Percentiles rank a stretch among this genome's conserved stretches.
Conservation (phyloP, 2,113 vertebrate species). For the Petrocephalus zakoni region DNA sequence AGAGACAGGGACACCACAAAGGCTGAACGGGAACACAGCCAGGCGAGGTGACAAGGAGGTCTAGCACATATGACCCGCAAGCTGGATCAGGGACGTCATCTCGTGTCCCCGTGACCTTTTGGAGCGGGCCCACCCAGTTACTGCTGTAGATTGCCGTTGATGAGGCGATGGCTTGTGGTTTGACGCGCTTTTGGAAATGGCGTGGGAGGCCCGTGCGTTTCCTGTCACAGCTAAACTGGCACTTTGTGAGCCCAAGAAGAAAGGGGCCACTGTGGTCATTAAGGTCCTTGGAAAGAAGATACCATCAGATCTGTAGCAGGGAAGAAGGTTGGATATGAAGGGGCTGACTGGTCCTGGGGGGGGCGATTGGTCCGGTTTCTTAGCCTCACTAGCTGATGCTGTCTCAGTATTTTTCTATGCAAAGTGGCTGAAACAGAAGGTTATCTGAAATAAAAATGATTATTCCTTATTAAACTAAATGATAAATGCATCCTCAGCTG, state of each 20-base stretch:
- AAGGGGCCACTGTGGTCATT: constrained; percentile 20
- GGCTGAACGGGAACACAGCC: neutral
- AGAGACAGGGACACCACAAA: neutral
- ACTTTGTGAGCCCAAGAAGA: constrained; percentile 28
- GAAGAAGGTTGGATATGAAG: neutral
- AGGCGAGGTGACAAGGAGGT: neutral
- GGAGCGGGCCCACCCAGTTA: constrained; percentile 31
- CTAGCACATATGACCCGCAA: constrained; percentile 17
- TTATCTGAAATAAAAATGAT: neutral
- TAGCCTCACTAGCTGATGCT: neutral
- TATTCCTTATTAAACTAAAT: neutral
- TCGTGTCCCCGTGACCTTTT: constrained; percentile 18
- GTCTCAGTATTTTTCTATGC: neutral
- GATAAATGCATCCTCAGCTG: neutral
- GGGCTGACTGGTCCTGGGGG: neutral
- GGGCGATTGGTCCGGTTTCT: neutral
- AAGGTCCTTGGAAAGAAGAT: constrained; percentile 20
- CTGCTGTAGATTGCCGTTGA: constrained; percentile 29
- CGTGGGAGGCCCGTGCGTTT: constrained; percentile 34
- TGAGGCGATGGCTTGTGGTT: constrained; percentile 29
- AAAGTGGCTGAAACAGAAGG: neutral
- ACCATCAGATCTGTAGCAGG: constrained; percentile 17
- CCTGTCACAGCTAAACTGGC: constrained; percentile 42
- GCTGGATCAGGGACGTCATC: neutral
- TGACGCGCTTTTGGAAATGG: constrained; percentile 34